Conservation (phyloP, 2,888 invertebrate species). For the Tetheella fluctuosa region DNA sequence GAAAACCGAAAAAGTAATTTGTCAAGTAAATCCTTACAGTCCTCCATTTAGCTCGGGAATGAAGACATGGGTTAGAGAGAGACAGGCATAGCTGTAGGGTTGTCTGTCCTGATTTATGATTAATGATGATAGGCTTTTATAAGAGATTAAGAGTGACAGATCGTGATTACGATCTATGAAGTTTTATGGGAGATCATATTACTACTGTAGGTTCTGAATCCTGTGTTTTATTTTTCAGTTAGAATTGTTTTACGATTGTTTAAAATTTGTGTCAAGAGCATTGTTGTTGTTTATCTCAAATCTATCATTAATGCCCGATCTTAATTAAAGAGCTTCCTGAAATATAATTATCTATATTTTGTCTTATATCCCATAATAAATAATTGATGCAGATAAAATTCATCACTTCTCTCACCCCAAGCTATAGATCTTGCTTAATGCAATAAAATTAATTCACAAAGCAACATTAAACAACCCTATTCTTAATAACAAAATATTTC, state of each 20-base stretch:
- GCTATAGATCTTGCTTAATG: conserved; percentile 15
- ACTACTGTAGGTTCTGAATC: neutral
- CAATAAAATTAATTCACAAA: conserved; percentile 43
- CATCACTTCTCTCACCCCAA: neutral
- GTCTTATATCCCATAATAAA: too few species aligned
- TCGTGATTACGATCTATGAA: conserved; percentile 31
- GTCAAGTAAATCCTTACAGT: conserved; percentile 76
- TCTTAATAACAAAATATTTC: conserved; percentile 24
- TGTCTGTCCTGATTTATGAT: conserved; percentile 58
- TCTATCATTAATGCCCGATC: neutral
- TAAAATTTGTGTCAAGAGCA: neutral
- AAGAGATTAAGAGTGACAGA: conserved; percentile 52
- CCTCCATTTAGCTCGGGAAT: conserved; percentile 57
- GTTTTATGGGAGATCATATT: conserved; percentile 7
- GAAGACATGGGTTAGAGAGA: conserved; percentile 43
- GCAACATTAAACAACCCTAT: conserved; percentile 40
- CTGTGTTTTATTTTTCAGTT: too few species aligned
- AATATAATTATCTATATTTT: neutral
- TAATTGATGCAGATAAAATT: neutral
- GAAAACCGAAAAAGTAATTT: conserved; percentile 78
- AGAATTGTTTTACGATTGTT: neutral
- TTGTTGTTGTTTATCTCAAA: neutral
- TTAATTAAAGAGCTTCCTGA: neutral
- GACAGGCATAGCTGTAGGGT: conserved; percentile 21
- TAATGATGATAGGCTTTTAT: conserved; percentile 63